These are phyloP conservation scores for Urechis unicinctus DNA, from an alignment of 2,888 invertebrate genomes.

Conservation along the genomic window DNA sequence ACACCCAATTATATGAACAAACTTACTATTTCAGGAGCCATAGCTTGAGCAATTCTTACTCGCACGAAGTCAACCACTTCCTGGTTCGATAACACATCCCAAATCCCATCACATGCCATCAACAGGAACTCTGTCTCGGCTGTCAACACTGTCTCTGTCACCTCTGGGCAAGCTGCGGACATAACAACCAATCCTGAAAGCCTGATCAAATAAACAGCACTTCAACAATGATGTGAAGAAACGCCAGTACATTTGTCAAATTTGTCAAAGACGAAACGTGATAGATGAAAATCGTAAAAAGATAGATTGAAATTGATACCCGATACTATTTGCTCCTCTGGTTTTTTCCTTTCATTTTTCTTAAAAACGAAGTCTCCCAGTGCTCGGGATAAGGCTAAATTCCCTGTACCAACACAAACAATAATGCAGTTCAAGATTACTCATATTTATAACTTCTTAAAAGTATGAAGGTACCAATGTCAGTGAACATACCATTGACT, in stretches of 20 bases:
- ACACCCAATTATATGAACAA: not conserved
- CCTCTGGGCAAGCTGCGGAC: slow-evolving; percentile 79
- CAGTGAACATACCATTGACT: slow-evolving; percentile 70
- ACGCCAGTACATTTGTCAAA: no score
- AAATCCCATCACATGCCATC: slow-evolving; percentile 97
- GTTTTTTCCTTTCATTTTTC: slow-evolving; percentile 72
- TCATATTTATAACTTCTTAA: not conserved
- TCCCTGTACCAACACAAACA: slow-evolving; percentile 49
- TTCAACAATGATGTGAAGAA: no score
- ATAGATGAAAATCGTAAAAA: not conserved
- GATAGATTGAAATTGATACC: slow-evolving; percentile 56
- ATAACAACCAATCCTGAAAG: no score
- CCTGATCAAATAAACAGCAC: no score
- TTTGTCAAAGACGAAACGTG: not conserved
- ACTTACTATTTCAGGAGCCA: slow-evolving; percentile 74
- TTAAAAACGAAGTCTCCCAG: slow-evolving; percentile 97
- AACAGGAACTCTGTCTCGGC: slow-evolving; percentile 95
- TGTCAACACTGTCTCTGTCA: slow-evolving; percentile 71
- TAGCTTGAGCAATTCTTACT: slow-evolving; percentile 69
- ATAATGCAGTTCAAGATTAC: not conserved
- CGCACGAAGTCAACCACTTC: slow-evolving; percentile 89
- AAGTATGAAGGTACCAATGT: not conserved
- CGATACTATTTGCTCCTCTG: slow-evolving; percentile 95
- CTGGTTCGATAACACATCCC: slow-evolving; percentile 95
- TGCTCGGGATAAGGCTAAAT: slow-evolving; percentile 89